Percentiles rank a stretch among this genome's conserved stretches.
Conservation (phyloP, 2,888 invertebrate species). For the Melanchra persicariae region DNA sequence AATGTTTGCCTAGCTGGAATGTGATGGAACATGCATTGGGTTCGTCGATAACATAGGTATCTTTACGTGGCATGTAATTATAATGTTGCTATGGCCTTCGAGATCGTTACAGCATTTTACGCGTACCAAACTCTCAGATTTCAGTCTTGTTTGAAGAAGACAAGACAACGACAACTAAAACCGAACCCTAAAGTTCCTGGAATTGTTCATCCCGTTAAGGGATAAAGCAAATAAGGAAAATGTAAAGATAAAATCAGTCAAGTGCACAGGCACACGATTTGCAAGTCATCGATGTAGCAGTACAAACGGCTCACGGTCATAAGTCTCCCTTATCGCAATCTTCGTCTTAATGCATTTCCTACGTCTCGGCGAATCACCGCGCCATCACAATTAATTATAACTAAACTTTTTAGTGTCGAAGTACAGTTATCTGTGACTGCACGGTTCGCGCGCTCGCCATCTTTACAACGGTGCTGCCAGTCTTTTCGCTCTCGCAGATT, state of each 20-base stretch:
- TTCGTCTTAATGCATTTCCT: slow-evolving; percentile 61
- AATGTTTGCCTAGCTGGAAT: slow-evolving; percentile 39
- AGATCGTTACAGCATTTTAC: background rate
- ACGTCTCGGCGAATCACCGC: slow-evolving; percentile 49
- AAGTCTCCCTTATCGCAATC: slow-evolving; percentile 32
- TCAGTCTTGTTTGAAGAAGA: background rate
- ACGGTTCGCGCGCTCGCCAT: slow-evolving; percentile 49
- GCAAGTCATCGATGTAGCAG: slow-evolving; percentile 16
- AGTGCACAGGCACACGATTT: background rate
- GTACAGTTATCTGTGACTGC: slow-evolving; percentile 59
- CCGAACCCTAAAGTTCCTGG: background rate
- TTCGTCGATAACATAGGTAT: slow-evolving; percentile 9
- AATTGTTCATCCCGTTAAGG: background rate
- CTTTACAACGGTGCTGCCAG: slow-evolving; percentile 49
- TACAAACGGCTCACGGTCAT: slow-evolving; percentile 9
- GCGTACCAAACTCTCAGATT: background rate
- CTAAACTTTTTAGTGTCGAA: slow-evolving; percentile 54
- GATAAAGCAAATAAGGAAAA: slow-evolving; percentile 22
- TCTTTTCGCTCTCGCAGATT: slow-evolving; percentile 62
- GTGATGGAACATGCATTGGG: slow-evolving; percentile 8
- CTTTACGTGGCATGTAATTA: background rate
- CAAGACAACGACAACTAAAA: background rate
- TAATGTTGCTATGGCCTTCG: background rate
- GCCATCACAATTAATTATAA: slow-evolving; percentile 48
- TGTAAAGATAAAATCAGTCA: slow-evolving; percentile 16